Base-by-base conservation (phyloP, 2,113 vertebrate genomes). In the Hyperopisus bebe region DNA sequence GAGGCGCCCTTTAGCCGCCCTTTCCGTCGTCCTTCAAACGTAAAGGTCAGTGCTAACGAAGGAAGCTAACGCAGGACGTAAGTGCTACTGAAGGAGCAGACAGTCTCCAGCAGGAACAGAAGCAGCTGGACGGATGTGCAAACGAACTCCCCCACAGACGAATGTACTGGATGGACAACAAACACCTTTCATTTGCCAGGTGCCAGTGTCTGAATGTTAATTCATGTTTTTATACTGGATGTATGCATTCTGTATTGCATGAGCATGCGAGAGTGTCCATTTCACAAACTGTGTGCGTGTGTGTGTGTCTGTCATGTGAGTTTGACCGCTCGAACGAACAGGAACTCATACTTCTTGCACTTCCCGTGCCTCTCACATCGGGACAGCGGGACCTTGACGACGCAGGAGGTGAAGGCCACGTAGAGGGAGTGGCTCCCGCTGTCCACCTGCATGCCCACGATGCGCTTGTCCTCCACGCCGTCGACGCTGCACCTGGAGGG, bases 401-500 rank as follows among this genome's bases (percentile, higher is more conserved):
- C 97, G 42, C 98, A 99, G 89, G 98, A 99, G 51, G 97, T 97
- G 94, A 99, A 99, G 0, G 98, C 97, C 0, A 99, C 95, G 0
- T 96, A 99, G 89, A 99, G 94, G 13, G 96, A 92, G 0, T 95
- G 96, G 91, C 97, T 97, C 89, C 94, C 94, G 91, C 94, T 96
- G 95, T 99, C 98, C 19, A 99, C 96, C 93, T 98, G 97, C 96
- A 99, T 97, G 46, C 97, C 97, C 90, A 97, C 89, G 13, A 99
- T 99, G 91, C 97, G 96, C 89, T 98, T 98, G 95, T 99, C 98
- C 51, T 99, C 98, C 27, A 98, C 93, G 0, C 98, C 97, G 0
- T 99, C 98, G 0, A 98, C 96, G 92, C 97, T 99, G 95, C 98
- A 99, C 92, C 98, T 99, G 85, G 7, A 92, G 86, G 1, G 27